Evolutionary conservation across 1,140 invertebrate species (phyloP).

Genomic region (Ostrea denselamellosa): DNA sequence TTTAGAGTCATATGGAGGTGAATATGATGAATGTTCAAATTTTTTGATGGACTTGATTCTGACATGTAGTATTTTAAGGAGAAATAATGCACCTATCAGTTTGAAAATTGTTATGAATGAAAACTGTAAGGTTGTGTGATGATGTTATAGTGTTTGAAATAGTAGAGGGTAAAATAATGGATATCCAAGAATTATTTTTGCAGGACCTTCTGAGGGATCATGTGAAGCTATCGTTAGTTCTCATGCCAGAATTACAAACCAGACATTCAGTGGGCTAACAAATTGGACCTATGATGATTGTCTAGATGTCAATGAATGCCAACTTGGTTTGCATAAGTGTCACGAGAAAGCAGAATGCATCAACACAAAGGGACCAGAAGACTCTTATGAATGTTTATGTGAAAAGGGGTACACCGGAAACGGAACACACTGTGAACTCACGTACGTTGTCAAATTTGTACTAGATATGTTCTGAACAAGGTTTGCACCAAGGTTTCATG

Average conservation of each 20-base stretch:
- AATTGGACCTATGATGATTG: constrained; percentile 94
- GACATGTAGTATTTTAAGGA: not conserved
- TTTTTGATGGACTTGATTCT: not conserved
- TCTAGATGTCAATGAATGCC: constrained; percentile 96
- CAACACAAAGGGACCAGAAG: constrained; percentile 87
- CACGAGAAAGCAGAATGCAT: constrained; percentile 93
- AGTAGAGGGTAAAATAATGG: not conserved
- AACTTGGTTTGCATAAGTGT: constrained; percentile 90
- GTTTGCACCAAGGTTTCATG: too few relatives aligned
- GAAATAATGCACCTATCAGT: not conserved
- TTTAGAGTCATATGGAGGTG: too few relatives aligned
- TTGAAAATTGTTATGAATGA: not conserved
- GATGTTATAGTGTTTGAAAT: too few relatives aligned
- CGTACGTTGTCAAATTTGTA: constrained; percentile 78
- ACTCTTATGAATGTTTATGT: constrained; percentile 89
- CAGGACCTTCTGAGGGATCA: constrained; percentile 62
- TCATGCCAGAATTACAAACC: constrained; percentile 51
- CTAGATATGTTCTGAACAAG: too few relatives aligned
- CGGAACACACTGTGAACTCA: constrained; percentile 90
- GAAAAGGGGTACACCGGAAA: constrained; percentile 91
- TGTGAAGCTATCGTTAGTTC: constrained; percentile 63
- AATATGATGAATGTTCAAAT: too few relatives aligned
- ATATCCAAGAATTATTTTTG: not conserved
- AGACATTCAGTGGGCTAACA: constrained; percentile 78
- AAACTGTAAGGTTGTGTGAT: not conserved